phyloP scores from a whole-genome alignment of 2,797 vertebrate species.

The Peromyscus nudipes region DNA sequence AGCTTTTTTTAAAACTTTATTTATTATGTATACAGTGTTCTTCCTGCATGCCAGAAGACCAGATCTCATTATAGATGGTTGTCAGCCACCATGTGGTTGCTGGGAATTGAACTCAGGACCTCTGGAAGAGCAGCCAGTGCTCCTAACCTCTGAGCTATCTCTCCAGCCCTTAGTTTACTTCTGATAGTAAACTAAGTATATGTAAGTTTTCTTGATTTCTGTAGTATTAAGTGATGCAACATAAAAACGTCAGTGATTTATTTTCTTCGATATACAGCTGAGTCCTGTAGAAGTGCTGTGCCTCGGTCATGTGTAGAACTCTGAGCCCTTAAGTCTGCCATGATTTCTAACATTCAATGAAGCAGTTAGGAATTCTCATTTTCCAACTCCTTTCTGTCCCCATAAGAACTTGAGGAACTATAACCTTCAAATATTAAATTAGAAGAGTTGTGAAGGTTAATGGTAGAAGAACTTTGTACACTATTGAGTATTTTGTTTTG shows the following conservation, averaged over 20 bases:
- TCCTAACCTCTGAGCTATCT: no score
- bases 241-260: background rate
- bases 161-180: background rate
- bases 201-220: background rate
- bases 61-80: no score
- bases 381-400: conserved; percentile 47
- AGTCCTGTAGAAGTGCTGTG: background rate
- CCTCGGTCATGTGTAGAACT: background rate
- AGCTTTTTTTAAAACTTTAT: no score
- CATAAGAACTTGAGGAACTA: conserved; percentile 45
- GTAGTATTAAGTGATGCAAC: background rate
- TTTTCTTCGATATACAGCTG: background rate
- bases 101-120: no score
- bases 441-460: background rate
- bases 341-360: background rate
- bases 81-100: no score
- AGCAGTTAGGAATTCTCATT: conserved; percentile 29
- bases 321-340: background rate
- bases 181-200: background rate
- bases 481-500: background rate
- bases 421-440: conserved; percentile 20
- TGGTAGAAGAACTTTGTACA: background rate
- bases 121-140: no score
- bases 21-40: no score
- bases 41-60: no score